Evolutionary conservation across 2,113 vertebrate species (phyloP), one percentile per base, ranked within the genome.

Genomic region (Nesoenas mayeri): DNA sequence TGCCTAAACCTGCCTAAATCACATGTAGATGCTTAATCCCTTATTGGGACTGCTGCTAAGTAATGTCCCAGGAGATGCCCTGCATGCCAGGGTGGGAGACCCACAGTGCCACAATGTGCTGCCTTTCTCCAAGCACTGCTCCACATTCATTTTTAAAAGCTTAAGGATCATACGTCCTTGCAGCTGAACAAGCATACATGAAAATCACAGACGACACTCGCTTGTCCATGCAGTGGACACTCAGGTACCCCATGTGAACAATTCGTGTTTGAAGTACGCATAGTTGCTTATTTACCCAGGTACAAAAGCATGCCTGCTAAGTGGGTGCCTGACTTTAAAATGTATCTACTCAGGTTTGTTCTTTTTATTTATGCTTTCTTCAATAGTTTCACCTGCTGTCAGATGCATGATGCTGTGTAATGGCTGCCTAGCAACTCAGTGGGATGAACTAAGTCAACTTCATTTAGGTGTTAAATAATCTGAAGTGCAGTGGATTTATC

Each of bases 391-490:
- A 75, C 81, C 62, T 53, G 57, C 65, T 44, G 64, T 54, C 71
- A 93, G 77, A 61, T 28, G n/a, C 72, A 56, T 1, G 5, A 28
- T 4, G 47, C 62, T 94, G 62, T 75, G 56, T 65, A 70, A 87
- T 69, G 91, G 92, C 92, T 96, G 91, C 95, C 83, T 96, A 95
- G 95, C 93, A 96, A 97, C 96, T 92, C 83, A 8, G 42, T 20
- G 77, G 77, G 83, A 79, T 79, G 94, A 92, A 56, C 42, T 71
- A 88, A 89, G 70, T 91, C 44, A 4, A 5, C 72, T 95, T 94
- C 40, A 75, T 87, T 91, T 85, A 84, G 54, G 54, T 87, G 79
- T 92, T 96, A 87, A 94, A 91, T 72, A 94, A 87, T 61, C 73
- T 72, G 77, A 92, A 95, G 61, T 66, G 89, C 65, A 62, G 66